Base-by-base conservation (phyloP, 2,888 invertebrate genomes). In the Ditula angustiorana region DNA sequence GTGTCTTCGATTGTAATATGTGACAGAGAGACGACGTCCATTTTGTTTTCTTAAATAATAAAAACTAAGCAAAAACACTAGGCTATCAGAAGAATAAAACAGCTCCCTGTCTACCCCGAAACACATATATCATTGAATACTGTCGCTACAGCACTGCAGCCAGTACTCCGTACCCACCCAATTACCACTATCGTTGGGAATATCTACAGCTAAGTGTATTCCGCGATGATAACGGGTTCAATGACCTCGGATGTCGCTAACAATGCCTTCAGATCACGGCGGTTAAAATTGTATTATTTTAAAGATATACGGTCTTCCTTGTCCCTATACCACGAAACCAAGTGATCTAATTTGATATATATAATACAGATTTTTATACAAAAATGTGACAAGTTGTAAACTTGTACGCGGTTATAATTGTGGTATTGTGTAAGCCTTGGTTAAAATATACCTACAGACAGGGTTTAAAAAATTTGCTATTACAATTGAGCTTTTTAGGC, bases 171-270 rank as follows among this genome's bases (percentile, higher is more conserved):
- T 53, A 41, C 41, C 75, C 71, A 80, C 82, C 90, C 89, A 90
- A 90, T 90, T 90, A 91, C 83, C 72, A 70, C 78, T 85, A 90
- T 91, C 91, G 81, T 74, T 90, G 90, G 83, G 90, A 90, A 88
- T 79, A 91, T 91, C 90, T 74, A 73, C 83, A 84, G 86, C 87
- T 85, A 89, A 90, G 88, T 88, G 86, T 81, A 76, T 70, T 72
- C 74, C 69, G 74, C 66, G 70, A 77, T 79, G 82, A 85, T 85
- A 85, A 76, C 75, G 74, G 75, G 82, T 78, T 78, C 86, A 81
- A 81, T 81, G 85, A 85, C 86, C 80, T 78, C 69, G 71, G 70
- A 53, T 53, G 53, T 52, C 58, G n/a, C 58, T 52, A 64, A 64
- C 59, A 64, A 64, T 53, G 59, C 52, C 10, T 41, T 19, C 10